These are phyloP conservation scores for Urosaurus nigricauda DNA, from an alignment of 2,797 vertebrate genomes.

Conservation along the genomic window DNA sequence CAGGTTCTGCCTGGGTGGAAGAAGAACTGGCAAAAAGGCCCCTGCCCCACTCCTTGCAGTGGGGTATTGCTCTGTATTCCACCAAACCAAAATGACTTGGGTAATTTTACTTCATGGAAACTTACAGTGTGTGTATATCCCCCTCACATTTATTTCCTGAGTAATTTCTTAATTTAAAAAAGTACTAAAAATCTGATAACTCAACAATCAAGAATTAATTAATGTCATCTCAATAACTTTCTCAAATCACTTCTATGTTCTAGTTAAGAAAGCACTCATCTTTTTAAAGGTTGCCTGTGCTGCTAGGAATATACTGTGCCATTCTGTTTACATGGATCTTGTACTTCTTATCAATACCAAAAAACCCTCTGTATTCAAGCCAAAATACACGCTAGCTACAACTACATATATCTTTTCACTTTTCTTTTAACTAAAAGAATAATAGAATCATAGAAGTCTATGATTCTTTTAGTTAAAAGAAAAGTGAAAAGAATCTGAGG, in stretches of 20 bases:
- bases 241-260: background rate
- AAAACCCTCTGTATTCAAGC: background rate
- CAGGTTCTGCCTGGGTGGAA: background rate
- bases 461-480: background rate
- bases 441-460: no score
- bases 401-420: background rate
- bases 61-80: background rate
- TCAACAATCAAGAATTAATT: background rate
- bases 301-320: background rate
- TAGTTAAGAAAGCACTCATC: background rate
- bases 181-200: background rate
- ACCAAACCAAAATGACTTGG: background rate
- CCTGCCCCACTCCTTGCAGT: no score
- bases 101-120: background rate
- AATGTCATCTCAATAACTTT: conserved; percentile 3
- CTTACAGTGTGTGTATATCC: background rate
- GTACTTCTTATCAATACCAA: background rate
- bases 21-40: background rate
- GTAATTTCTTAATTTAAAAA: background rate
- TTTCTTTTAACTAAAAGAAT: background rate
- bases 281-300: background rate
- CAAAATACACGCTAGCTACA: background rate
- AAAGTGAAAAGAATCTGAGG: background rate
- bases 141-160: background rate
- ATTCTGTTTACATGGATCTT: background rate